Evolutionary conservation across 1,140 invertebrate genomes (phyloP).

Genomic region (Calycopis cecrops): DNA sequence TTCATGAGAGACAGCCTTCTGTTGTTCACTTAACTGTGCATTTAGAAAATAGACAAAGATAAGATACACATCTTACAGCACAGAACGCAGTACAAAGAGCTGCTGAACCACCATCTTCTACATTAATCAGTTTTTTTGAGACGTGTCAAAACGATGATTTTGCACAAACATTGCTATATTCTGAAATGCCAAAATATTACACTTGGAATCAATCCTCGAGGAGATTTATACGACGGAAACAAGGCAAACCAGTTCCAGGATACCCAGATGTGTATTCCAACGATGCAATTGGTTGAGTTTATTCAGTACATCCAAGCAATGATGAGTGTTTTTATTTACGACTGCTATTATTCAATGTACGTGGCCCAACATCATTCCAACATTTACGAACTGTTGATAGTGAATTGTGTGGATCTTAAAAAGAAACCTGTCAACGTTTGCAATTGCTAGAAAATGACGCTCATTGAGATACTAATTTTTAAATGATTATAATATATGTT

Average conservation of each 20-base stretch:
- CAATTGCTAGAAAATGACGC: conserved; percentile 39
- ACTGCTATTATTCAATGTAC: conserved; percentile 18
- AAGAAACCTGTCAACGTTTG: conserved; percentile 47
- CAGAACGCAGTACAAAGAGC: conserved; percentile 15
- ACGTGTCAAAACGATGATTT: too few species aligned
- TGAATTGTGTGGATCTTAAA: conserved; percentile 30
- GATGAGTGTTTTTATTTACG: conserved; percentile 20
- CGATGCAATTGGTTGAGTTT: conserved; percentile 24
- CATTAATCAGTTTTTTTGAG: conserved; percentile 26
- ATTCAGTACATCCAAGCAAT: too few species aligned
- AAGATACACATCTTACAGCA: conserved; percentile 23
- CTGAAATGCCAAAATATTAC: conserved; percentile 27
- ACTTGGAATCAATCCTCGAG: conserved; percentile 24
- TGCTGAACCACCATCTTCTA: conserved; percentile 19
- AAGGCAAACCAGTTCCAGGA: conserved; percentile 22
- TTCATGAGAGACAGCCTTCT: conserved; percentile 23
- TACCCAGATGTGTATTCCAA: conserved; percentile 25
- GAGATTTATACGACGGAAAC: conserved; percentile 20
- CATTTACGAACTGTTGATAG: conserved; percentile 28
- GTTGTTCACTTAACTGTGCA: conserved; percentile 25
- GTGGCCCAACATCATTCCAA: conserved; percentile 24
- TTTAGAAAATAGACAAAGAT: conserved; percentile 15
- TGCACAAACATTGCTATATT: conserved; percentile 25
- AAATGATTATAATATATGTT: conserved; percentile 28
- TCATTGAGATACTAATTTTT: conserved; percentile 42